These are phyloP conservation scores for Stegana nigrithorax DNA, from an alignment of 2,888 invertebrate genomes.

Conservation along the genomic window DNA sequence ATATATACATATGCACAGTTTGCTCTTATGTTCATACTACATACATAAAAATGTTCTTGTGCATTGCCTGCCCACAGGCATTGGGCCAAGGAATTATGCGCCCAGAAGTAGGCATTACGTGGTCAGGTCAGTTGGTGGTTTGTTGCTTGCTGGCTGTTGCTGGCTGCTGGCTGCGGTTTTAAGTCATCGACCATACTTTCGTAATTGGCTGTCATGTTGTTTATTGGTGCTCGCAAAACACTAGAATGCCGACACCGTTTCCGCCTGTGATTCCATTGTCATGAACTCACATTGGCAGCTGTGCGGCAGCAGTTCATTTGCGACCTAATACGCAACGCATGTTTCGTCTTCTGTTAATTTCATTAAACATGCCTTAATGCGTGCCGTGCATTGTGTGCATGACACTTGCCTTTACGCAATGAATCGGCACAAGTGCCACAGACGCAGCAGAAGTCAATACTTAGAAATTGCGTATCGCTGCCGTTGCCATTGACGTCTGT, in stretches of 20 bases:
- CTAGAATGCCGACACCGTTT: background rate
- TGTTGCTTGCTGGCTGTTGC: background rate
- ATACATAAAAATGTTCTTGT: background rate
- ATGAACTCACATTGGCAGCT: too few species aligned
- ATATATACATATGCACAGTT: too few species aligned
- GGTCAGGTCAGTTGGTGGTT: background rate
- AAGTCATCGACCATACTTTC: background rate
- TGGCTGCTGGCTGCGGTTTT: background rate
- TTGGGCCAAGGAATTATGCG: background rate
- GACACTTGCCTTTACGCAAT: background rate
- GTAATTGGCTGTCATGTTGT: slow-evolving; percentile 18
- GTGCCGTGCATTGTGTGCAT: too few species aligned
- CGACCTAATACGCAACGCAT: too few species aligned
- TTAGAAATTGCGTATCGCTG: too few species aligned
- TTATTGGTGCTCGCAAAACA: background rate
- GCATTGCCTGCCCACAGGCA: background rate
- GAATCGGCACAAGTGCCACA: background rate
- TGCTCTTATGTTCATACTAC: too few species aligned
- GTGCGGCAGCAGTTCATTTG: background rate
- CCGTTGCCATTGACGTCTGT: too few species aligned
- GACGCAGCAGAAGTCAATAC: background rate
- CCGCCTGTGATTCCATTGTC: background rate
- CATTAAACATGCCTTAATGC: background rate
- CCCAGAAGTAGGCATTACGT: background rate
- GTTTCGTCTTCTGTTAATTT: background rate